Evolutionary conservation across 2,797 vertebrate genomes (phyloP).

Genomic region (Helostoma temminkii): DNA sequence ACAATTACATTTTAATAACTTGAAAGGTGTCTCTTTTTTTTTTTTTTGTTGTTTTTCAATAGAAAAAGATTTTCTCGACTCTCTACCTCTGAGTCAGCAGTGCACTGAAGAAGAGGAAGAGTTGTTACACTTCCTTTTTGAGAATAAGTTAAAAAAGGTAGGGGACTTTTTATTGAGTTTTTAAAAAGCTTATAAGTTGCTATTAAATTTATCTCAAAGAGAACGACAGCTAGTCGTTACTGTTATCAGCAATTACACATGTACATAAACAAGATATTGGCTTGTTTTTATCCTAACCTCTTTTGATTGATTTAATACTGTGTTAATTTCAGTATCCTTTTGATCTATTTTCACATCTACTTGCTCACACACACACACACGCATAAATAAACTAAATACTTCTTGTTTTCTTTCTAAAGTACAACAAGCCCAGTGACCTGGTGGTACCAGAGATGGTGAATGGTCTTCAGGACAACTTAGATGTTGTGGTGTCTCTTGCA

Average conservation of each 20-base stretch:
- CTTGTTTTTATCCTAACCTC: constrained; percentile 1
- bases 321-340: too few species aligned
- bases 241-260: too few species aligned
- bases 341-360: constrained; percentile 1
- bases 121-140: constrained; percentile 95
- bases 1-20: constrained; percentile 1
- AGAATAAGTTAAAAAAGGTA: constrained; percentile 99
- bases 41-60: constrained; percentile 20
- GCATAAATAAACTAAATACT: neutral
- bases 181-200: too few species aligned
- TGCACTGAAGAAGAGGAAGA: constrained; percentile 94
- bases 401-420: constrained; percentile 66
- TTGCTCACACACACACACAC: neutral
- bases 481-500: constrained; percentile 97
- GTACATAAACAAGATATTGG: too few species aligned
- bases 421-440: constrained; percentile 96
- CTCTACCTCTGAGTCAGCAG: constrained; percentile 89
- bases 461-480: constrained; percentile 96
- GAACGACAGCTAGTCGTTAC: too few species aligned
- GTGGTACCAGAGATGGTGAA: constrained; percentile 93
- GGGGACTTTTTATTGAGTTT: neutral
- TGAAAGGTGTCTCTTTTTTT: constrained; percentile 1
- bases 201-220: too few species aligned
- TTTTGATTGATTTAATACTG: neutral
- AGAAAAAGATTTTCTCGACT: constrained; percentile 87